phyloP scores from a whole-genome alignment of 2,888 invertebrate species.

The Rugalucina vietnamica region DNA sequence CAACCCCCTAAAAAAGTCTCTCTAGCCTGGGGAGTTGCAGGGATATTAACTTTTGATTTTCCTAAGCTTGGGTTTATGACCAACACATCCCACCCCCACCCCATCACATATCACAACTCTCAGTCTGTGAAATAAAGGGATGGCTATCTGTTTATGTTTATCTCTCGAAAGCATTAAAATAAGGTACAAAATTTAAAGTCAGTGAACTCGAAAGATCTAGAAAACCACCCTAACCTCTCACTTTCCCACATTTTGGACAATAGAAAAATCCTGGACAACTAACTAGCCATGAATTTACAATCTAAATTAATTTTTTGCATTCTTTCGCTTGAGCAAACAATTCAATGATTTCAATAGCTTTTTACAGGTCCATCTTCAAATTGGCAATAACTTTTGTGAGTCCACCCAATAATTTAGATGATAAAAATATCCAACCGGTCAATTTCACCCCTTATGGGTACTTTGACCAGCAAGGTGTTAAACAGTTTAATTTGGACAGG shows the following conservation, averaged over 20 bases:
- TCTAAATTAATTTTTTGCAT: not conserved
- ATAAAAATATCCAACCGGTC: not conserved
- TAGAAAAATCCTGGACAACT: not conserved
- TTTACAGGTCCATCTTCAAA: not conserved
- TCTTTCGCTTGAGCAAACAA: not conserved
- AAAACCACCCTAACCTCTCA: too few species aligned
- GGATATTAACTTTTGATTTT: too few species aligned
- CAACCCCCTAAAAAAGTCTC: too few species aligned
- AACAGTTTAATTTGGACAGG: not conserved
- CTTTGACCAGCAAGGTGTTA: slow-evolving; percentile 6
- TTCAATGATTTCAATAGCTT: not conserved
- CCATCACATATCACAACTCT: too few species aligned
- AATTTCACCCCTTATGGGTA: not conserved
- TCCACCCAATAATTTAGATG: not conserved
- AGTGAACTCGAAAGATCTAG: too few species aligned
- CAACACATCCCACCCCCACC: too few species aligned
- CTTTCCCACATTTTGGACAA: not conserved
- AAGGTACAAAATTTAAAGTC: too few species aligned
- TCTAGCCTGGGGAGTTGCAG: too few species aligned
- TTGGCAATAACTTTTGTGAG: not conserved
- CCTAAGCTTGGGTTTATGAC: too few species aligned
- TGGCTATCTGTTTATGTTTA: too few species aligned
- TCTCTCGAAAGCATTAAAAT: too few species aligned
- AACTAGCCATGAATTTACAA: not conserved
- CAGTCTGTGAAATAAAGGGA: too few species aligned